Percentiles rank a stretch among this genome's conserved stretches.
These are phyloP conservation scores for Orthonevra nobilis DNA, from an alignment of 2,888 invertebrate genomes.

Conservation along the genomic window DNA sequence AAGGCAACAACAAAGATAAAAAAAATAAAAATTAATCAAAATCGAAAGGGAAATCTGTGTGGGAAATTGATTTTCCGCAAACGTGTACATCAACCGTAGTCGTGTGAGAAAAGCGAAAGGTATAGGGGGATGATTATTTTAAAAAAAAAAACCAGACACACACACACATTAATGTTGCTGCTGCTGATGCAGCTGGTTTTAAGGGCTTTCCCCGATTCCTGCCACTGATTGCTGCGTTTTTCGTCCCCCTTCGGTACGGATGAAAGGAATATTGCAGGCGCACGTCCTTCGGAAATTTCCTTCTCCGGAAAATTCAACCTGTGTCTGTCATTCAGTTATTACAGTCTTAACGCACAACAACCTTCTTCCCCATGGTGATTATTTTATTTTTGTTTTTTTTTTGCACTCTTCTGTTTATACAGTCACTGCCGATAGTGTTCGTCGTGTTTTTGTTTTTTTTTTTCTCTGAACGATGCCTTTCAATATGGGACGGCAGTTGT, in stretches of 20 bases:
- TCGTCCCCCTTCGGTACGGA: conserved; percentile 60
- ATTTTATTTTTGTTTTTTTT: too few species aligned
- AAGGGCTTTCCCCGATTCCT: conserved; percentile 29
- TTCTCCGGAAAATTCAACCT: conserved; percentile 65
- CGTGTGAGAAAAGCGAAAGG: conserved; percentile 36
- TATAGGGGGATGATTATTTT: too few species aligned
- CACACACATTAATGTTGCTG: not conserved
- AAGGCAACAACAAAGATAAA: not conserved
- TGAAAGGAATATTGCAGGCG: conserved; percentile 43
- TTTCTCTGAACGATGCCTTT: not conserved
- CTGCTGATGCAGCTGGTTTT: conserved; percentile 23
- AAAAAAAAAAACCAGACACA: conserved; percentile 16
- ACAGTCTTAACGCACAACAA: not conserved
- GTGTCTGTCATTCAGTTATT: conserved; percentile 14
- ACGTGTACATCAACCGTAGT: conserved; percentile 37
- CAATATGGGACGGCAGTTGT: conserved; percentile 5
- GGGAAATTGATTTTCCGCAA: conserved; percentile 69
- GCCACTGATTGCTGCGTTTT: conserved; percentile 16
- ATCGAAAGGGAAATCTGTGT: conserved; percentile 57
- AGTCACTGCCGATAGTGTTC: conserved; percentile 43
- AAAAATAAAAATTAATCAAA: conserved; percentile 19
- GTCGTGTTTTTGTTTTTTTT: conserved; percentile 19
- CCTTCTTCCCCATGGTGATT: conserved; percentile 53
- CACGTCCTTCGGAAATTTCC: conserved; percentile 51
- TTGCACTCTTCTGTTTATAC: too few species aligned